These are phyloP conservation scores for Thereva nobilitata DNA, from an alignment of 2,888 invertebrate genomes.

Conservation along the genomic window DNA sequence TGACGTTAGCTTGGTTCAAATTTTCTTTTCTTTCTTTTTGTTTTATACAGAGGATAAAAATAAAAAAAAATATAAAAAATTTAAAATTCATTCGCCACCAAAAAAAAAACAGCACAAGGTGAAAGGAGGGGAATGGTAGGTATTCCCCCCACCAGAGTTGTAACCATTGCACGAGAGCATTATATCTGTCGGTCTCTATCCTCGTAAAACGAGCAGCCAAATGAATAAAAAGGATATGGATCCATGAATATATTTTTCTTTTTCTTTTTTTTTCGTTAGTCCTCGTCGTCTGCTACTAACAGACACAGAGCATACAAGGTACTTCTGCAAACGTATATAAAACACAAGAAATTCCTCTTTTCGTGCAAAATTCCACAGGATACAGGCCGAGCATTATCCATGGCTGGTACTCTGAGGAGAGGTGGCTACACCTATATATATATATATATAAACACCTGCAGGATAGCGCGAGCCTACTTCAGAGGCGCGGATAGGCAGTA, in stretches of 20 bases:
- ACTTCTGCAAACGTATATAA: slow-evolving; percentile 20
- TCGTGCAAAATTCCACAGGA: slow-evolving; percentile 29
- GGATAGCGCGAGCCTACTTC: slow-evolving; percentile 22
- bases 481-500: slow-evolving; percentile 30
- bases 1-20: too few relatives aligned
- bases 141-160: slow-evolving; percentile 8
- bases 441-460: slow-evolving; percentile 1
- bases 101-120: too few relatives aligned
- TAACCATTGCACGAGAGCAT: slow-evolving; percentile 10
- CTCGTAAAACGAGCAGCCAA: slow-evolving; percentile 29
- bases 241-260: slow-evolving; percentile 20
- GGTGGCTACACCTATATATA: too few relatives aligned
- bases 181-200: slow-evolving; percentile 11
- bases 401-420: neutral
- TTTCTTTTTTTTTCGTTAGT: neutral
- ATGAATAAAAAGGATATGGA: slow-evolving; percentile 36
- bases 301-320: slow-evolving; percentile 6
- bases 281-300: too few relatives aligned
- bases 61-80: slow-evolving; percentile 3
- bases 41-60: too few relatives aligned
- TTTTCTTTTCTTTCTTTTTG: too few relatives aligned
- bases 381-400: slow-evolving; percentile 20
- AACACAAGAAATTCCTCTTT: slow-evolving; percentile 24
- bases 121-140: neutral
- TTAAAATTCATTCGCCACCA: slow-evolving; percentile 23